Evolutionary conservation across 30 jellyfish, hydroid and myxozoan species (phyloP).

Genomic region (Aurelia sp.): DNA sequence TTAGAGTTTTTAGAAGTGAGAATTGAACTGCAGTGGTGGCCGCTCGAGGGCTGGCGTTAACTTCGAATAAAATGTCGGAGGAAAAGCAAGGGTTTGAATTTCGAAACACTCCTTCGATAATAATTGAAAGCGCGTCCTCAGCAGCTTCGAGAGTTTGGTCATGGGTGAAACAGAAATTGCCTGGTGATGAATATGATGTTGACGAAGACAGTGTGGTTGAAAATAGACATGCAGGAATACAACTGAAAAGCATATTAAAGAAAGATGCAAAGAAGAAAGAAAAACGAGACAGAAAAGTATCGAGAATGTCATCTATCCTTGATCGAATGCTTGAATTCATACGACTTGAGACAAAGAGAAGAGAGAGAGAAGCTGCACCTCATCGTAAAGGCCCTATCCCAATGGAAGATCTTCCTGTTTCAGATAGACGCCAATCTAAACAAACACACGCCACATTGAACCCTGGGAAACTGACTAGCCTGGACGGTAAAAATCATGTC

Average conservation of each 20-base stretch:
- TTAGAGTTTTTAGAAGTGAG: too few species aligned
- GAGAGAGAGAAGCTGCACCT: constrained; percentile 7
- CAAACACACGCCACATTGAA: constrained; percentile 46
- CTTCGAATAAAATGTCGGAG: neutral
- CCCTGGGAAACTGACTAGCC: constrained; percentile 1
- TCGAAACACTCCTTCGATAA: constrained; percentile 4
- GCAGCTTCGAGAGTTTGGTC: constrained; percentile 32
- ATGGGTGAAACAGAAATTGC: neutral
- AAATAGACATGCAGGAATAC: constrained; percentile 19
- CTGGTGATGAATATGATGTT: neutral
- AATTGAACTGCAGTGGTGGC: too few species aligned
- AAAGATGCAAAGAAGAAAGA: neutral
- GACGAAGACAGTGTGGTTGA: constrained; percentile 3
- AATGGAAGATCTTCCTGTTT: constrained; percentile 30
- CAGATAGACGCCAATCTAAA: constrained; percentile 31
- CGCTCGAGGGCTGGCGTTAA: too few species aligned
- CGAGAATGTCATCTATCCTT: neutral
- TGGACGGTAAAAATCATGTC: neutral
- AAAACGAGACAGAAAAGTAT: neutral
- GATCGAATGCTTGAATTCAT: neutral
- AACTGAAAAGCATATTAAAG: constrained; percentile 47
- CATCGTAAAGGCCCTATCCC: constrained; percentile 73
- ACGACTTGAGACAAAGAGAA: neutral
- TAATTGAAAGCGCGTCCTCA: constrained; percentile 17
- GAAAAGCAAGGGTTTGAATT: neutral